Conservation (phyloP, 2,888 invertebrate species). For the Tillus elongatus region DNA sequence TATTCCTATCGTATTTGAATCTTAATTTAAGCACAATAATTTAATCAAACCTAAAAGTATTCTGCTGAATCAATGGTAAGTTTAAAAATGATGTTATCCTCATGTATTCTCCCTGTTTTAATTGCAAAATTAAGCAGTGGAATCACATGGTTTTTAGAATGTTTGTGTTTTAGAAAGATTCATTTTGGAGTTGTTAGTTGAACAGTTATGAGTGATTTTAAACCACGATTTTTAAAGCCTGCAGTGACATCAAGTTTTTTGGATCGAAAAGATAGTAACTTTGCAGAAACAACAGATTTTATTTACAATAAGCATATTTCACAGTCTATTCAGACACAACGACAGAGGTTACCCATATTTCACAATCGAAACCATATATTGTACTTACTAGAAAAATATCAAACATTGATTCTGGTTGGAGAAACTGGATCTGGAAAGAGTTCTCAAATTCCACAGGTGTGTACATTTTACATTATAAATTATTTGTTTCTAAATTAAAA, state of each 20-base stretch:
- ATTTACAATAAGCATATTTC: constrained; percentile 80
- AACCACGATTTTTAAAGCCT: constrained; percentile 40
- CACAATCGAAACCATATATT: constrained; percentile 79
- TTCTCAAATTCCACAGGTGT: constrained; percentile 89
- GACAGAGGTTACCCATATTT: constrained; percentile 79
- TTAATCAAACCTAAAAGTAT: too few relatives aligned
- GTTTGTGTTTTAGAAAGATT: too few relatives aligned
- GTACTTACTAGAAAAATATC: constrained; percentile 82
- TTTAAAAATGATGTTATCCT: too few relatives aligned
- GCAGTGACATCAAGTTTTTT: constrained; percentile 37
- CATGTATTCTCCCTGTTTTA: too few relatives aligned
- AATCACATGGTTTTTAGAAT: too few relatives aligned
- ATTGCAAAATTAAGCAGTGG: not conserved
- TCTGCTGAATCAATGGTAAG: too few relatives aligned
- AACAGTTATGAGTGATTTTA: constrained; percentile 40
- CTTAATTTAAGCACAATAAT: too few relatives aligned
- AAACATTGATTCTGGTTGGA: constrained; percentile 80
- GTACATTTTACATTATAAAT: too few relatives aligned
- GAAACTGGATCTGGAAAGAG: constrained; percentile 97
- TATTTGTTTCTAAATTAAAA: too few relatives aligned
- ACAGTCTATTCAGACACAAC: constrained; percentile 73
- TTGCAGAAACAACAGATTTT: constrained; percentile 45
- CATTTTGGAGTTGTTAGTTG: too few relatives aligned
- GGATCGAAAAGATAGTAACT: constrained; percentile 34
- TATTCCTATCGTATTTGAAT: too few relatives aligned